Base-by-base conservation (phyloP, 2,888 invertebrate genomes). In the Leptinotarsa rubiginosa region DNA sequence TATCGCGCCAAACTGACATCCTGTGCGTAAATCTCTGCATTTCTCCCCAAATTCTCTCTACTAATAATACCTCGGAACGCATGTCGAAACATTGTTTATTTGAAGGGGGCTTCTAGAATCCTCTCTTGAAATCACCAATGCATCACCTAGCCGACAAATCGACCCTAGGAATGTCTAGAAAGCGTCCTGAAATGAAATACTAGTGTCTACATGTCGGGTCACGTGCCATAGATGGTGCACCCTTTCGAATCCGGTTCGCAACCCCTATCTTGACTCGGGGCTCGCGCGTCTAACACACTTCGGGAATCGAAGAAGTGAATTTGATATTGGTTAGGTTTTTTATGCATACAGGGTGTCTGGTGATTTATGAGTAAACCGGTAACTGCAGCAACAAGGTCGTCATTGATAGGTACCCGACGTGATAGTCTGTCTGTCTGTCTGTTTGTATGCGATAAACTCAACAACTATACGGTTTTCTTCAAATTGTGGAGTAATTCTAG, bases 151-250 rank as follows among this genome's bases (percentile, higher is more conserved):
- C 31, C 62, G 62, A 41, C 62, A 62, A 62, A 62, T 62, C 62
- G 62, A 62, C 62, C 70, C 70, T 74, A 56, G 62, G 65, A 66
- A 70, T 70, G 65, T 70, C 70, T 56, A 59, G 66, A 59, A 41
- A 69, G 49, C 54, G 69, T 73, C 66, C 41, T 49, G 20, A 73
- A 73, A 73, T 69, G 65, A 73, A 73, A 73, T 73, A 73, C 65
- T 69, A 62, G 69, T 69, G 69, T 73, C 65, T 73, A 69, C 31
- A 31, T 72, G 62, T 64, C 65, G 18, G 25, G 65, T 54, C 54
- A 41, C 54, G 65, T 71, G 65, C 54, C 41, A 20, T n/a, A 25
- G 4, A 50, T 18, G 66, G 49, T 65, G 62, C 66, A 74, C 73
- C 73, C 73, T 74, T 74, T 70, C 66, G 54, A 56, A 62, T 66